phyloP scores from a whole-genome alignment of 2,797 vertebrate genomes.

The Chaenodraco wilsoni region DNA sequence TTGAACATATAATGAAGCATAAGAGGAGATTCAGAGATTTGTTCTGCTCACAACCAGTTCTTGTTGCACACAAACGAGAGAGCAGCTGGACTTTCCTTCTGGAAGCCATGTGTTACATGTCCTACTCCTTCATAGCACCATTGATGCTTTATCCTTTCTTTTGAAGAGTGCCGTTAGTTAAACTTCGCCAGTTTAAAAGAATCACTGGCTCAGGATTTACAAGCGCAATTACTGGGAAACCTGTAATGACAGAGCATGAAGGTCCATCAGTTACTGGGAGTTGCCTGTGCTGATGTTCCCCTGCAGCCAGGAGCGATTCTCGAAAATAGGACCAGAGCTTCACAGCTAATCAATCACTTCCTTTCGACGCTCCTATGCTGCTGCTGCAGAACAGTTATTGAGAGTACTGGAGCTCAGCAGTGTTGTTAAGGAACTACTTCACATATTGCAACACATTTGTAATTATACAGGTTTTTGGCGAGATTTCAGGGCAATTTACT shows the following conservation, averaged over 20 bases:
- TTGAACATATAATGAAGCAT: constrained; percentile 10
- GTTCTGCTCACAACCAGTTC: constrained; percentile 26
- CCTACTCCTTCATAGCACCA: constrained; percentile 30
- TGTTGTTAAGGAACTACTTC: constrained; percentile 2
- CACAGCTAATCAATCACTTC: constrained; percentile 73
- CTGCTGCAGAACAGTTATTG: constrained; percentile 12
- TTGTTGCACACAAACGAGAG: constrained; percentile 34
- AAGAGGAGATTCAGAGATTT: constrained; percentile 7
- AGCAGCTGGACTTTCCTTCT: constrained; percentile 59
- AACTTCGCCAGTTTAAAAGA: constrained; percentile 43
- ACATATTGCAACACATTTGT: constrained; percentile 16
- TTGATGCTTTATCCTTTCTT: constrained; percentile 34
- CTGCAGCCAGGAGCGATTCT: constrained; percentile 70
- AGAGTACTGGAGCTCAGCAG: constrained; percentile 7
- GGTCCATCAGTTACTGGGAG: constrained; percentile 57
- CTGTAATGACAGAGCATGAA: constrained; percentile 47
- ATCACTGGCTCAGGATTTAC: constrained; percentile 14
- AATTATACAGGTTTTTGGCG: constrained; percentile 25
- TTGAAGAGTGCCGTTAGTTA: constrained; percentile 35
- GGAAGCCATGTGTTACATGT: constrained; percentile 56
- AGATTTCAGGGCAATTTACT: background rate
- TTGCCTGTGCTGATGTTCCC: constrained; percentile 65
- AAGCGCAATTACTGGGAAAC: constrained; percentile 39
- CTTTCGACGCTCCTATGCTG: constrained; percentile 48
- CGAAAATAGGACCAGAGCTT: constrained; percentile 61